Base-by-base conservation (phyloP, 2,888 invertebrate species). In the Kuschelorhynchus macadamiae region DNA sequence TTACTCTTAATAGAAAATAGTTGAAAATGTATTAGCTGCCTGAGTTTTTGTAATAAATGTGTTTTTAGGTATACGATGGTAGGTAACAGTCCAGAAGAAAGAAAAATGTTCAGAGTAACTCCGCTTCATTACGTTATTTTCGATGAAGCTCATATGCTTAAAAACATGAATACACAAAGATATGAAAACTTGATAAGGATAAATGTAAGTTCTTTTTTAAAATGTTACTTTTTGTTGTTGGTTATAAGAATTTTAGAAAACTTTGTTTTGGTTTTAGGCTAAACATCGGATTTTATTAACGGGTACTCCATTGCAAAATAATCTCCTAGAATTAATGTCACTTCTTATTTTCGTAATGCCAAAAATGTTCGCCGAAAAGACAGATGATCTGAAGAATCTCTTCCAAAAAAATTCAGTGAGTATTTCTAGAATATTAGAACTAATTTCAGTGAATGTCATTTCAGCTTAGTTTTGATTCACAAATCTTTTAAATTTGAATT, bases 71-170 rank as follows among this genome's bases (percentile, higher is more conserved):
- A 89, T 77, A 88, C 91, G 72, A 91, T 95, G 87, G 91, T 95
- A 18, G 90, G 90, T 75, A 95, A 94, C 71, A 92, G 92, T 70
- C 90, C 94, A 0, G 97, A 97, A 78, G 94, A 94, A 79, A 92
- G 96, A 65, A 93, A 95, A 81, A 91, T 94, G 87, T 94, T 98
- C 81, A 91, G 96, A 65, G 93, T 96, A 33, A 92, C 94, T 67
- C 89, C 90, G 46, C 90, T 97, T 82, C 92, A 96, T 81, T 98
- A 97, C 81, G 95, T 97, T 0, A 87, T 98, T 17, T 97, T 97
- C 81, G 98, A 98, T 82, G 98, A 98, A 81, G 97, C 97, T 0
- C 98, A 98, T 81, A 97, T 98, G 96, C 85, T 98, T 32, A 98
- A 98, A 83, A 98, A 98, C 81, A 98, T 98, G 96, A 90, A 93